Conservation (phyloP, 2,113 vertebrate genomes). For the Halichoerus grypus region DNA sequence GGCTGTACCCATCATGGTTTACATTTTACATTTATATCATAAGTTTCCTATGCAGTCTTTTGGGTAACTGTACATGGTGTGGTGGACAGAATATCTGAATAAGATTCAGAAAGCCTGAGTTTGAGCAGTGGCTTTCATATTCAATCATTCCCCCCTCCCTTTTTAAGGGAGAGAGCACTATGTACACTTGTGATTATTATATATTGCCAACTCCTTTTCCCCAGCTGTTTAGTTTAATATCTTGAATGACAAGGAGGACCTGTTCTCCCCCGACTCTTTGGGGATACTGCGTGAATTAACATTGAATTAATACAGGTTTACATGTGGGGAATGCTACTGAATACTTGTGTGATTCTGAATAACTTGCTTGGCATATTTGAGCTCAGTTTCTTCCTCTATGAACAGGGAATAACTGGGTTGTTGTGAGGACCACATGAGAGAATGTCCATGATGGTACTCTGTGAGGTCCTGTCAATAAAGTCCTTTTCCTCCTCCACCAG, state of each 20-base stretch:
- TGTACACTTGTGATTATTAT: background rate
- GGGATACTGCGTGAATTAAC: background rate
- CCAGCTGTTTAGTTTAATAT: background rate
- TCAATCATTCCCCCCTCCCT: background rate
- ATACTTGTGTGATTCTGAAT: background rate
- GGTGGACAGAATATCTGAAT: slow-evolving; percentile 3
- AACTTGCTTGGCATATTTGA: background rate
- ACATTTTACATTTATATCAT: background rate
- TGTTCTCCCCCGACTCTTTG: background rate
- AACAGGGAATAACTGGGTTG: background rate
- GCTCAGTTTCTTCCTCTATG: background rate
- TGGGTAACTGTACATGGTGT: background rate
- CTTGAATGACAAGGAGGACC: background rate
- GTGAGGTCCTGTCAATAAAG: background rate
- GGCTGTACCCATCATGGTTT: background rate
- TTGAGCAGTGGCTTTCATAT: background rate
- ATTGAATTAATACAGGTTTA: background rate
- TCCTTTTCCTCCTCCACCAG: background rate
- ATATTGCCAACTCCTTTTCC: background rate
- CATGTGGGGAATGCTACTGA: background rate
- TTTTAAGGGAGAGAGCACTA: background rate
- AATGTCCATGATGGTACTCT: background rate
- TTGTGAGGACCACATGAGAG: background rate
- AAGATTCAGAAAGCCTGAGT: background rate
- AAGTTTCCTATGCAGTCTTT: background rate